Conservation (phyloP, 2,888 invertebrate genomes). For the Scaptomyza caliginosa region DNA sequence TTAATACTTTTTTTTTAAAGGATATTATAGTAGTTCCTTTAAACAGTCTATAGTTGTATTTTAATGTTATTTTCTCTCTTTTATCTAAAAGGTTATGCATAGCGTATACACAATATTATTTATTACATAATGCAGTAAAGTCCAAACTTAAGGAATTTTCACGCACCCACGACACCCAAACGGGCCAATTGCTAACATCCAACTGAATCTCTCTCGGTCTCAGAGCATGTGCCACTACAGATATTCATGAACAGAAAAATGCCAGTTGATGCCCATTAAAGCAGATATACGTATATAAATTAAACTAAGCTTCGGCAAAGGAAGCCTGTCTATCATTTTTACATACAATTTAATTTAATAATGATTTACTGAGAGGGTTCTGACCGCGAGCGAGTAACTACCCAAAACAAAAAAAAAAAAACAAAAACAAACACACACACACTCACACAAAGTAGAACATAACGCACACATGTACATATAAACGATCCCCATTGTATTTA, state of each 20-base stretch:
- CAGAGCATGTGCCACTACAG: conserved; percentile 7
- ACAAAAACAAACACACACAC: too few relatives aligned
- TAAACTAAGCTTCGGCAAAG: conserved; percentile 44
- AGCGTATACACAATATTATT: neutral
- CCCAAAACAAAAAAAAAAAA: conserved; percentile 30
- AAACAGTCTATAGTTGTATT: neutral
- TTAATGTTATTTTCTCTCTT: too few relatives aligned
- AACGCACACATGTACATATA: neutral
- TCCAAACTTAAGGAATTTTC: conserved; percentile 10
- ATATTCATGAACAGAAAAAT: conserved; percentile 28
- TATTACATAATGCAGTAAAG: conserved; percentile 13
- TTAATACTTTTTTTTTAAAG: neutral
- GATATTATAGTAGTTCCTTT: neutral
- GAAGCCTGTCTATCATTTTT: conserved; percentile 52
- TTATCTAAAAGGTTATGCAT: neutral
- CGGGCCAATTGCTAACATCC: conserved; percentile 52
- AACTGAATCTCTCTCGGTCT: conserved; percentile 54
- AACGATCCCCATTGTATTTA: conserved; percentile 26
- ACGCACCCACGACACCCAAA: conserved; percentile 59
- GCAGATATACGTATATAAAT: conserved; percentile 43
- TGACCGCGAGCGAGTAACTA: conserved; percentile 17
- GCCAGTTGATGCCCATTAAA: conserved; percentile 47
- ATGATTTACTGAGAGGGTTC: conserved; percentile 72
- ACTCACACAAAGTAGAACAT: neutral
- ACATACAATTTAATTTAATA: conserved; percentile 77